Base-by-base conservation (phyloP, 1,140 invertebrate genomes). In the Sinella curviseta region DNA sequence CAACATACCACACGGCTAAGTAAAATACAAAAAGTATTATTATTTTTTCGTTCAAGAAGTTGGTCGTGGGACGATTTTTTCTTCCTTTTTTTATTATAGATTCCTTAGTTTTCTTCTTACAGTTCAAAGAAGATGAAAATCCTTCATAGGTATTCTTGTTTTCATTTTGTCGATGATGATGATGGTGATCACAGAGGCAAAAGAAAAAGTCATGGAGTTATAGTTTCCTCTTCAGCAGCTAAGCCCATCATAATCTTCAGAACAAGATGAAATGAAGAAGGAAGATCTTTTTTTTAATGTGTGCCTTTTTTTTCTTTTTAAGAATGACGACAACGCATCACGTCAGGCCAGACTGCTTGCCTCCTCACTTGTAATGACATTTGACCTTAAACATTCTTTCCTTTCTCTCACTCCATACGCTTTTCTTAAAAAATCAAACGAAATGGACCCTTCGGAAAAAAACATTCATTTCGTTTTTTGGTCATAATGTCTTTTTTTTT, bases 291-390 rank as follows among this genome's bases (percentile, higher is more conserved):
- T 48, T 65, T 65, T 65, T 65, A 48, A 48, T 48, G 39, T 48
- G 8, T n/a, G 26, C 24, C 24, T 26, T 14, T 26, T 65, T n/a
- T 65, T 65, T 65, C 57, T 14, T 65, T 4, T 65, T 26, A 26
- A 65, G 16, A 26, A 65, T 26, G 57, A 65, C 57, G 57, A 65
- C 57, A 65, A 65, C 39, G 20, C 8, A 65, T n/a, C 57, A 65
- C 26, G 57, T 26, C 57, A 65, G 57, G 57, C 65, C 65, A 70
- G 65, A 70, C 65, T 70, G 65, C 65, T 70, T 70, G 65, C 26
- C 26, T 33, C 65, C 65, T 70, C 65, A 31, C 12, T 33, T 70
- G 65, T 70, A 70, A 70, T 70, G 65, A 70, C 65, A 70, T 70
- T 70, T 70, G 65, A 70, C 65, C 65, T 70, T 70, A 33, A 33